Base-by-base conservation (phyloP, 1,140 invertebrate genomes). In the Papilio helenus region DNA sequence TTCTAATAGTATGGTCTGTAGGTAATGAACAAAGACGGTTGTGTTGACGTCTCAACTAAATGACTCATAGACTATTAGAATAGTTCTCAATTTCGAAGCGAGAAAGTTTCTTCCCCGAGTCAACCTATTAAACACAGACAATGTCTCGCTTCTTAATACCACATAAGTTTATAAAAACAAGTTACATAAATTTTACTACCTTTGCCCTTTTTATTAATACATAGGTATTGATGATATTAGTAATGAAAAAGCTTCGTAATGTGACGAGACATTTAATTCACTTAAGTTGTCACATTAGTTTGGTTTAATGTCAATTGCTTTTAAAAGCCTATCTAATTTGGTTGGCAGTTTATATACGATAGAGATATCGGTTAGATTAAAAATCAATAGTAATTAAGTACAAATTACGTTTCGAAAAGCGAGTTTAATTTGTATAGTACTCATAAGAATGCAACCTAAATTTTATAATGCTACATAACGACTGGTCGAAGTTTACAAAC, bases 241-340 rank as follows among this genome's bases (percentile, higher is more conserved):
- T 29, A 68, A 68, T 26, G 26, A 12, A 61, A 68, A 34, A 68
- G 10, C 7, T 55, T n/a, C 10, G 34, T 29, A 68, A 68, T 29
- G 23, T 68, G 12, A 3, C 20, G 46, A 12, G 46, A 55, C 61
- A 68, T 29, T 14, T 68, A 68, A 68, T 34, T 68, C 26, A 29
- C 61, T 29, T 16, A 29, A 18, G 3, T 12, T 18, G 61, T 68
- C 61, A 34, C 61, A 68, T 68, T 61, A 26, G 58, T 61, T 61
- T 29, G 61, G 61, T 68, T 29, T 68, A 68, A 68, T 34, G 61
- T 68, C 26, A 68, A 68, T 68, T 68, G 34, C 26, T 68, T 68
- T 68, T 29, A 68, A 68, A 16, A 61, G 58, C 58, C 58, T 9
- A 61, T 26, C 23, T 61, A 61, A 61, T 61, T 61, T 26, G 26